Percentiles rank a stretch among this genome's conserved stretches.
phyloP scores from a whole-genome alignment of 2,113 vertebrate species.

The Psilopsiagon aurifrons region DNA sequence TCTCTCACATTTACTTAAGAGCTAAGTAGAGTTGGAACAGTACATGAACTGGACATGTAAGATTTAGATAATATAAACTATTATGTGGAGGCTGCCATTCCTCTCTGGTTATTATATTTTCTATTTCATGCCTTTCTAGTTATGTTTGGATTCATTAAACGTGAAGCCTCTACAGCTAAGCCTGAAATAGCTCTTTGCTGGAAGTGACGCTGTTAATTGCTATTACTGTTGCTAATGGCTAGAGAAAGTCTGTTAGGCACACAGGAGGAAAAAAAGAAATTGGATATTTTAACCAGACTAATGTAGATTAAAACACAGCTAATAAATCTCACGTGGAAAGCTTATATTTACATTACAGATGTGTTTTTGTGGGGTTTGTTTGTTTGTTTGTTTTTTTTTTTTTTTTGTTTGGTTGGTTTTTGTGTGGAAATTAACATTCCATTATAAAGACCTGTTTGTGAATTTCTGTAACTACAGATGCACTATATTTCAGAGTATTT shows the following conservation, averaged over 20 bases:
- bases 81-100: background rate
- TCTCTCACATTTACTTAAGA: background rate
- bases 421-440: conserved; percentile 32
- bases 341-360: conserved; percentile 59
- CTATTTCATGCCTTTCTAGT: conserved; percentile 30
- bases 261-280: conserved; percentile 34
- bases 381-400: background rate
- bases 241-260: conserved; percentile 22
- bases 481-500: background rate
- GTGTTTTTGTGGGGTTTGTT: background rate
- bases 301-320: conserved; percentile 62
- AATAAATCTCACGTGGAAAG: conserved; percentile 49
- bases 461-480: background rate
- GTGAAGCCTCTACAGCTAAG: conserved; percentile 23
- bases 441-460: background rate
- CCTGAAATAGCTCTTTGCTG: conserved; percentile 49
- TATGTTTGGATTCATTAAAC: conserved; percentile 43
- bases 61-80: background rate
- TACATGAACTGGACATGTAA: background rate
- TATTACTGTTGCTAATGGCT: conserved; percentile 49
- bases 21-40: background rate
- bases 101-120: conserved; percentile 33
- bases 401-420: background rate
- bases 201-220: conserved; percentile 56
- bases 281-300: conserved; percentile 60